Evolutionary conservation across 2,113 vertebrate species (phyloP).

Genomic region (Galbula dea): DNA sequence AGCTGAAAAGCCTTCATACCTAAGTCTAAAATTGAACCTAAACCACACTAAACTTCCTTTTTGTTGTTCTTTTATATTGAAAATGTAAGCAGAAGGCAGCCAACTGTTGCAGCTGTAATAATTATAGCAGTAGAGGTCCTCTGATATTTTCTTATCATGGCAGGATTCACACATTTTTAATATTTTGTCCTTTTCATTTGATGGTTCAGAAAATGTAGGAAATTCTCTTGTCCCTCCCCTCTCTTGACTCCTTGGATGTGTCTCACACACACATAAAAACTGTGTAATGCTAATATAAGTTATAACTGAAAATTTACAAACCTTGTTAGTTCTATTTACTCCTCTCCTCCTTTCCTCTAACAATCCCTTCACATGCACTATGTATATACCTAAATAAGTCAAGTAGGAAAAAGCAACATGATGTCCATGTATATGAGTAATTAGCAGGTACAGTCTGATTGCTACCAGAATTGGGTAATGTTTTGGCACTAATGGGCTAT

Average conservation of each 20-base stretch:
- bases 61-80: not conserved
- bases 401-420: not conserved
- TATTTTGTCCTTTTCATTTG: not conserved
- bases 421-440: not conserved
- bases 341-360: not conserved
- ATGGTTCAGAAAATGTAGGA: not conserved
- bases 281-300: not conserved
- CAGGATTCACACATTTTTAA: not conserved
- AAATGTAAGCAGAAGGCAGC: not conserved
- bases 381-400: not conserved
- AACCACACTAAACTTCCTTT: not conserved
- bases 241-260: not conserved
- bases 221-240: not conserved
- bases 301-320: not conserved
- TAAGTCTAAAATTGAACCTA: not conserved
- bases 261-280: not conserved
- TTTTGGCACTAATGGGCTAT: not conserved
- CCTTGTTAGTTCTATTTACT: not conserved
- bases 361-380: rapidly evolving
- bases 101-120: not conserved
- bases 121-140: not conserved
- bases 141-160: not conserved
- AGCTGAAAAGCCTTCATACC: not conserved
- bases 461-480: not conserved
- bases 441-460: slow-evolving; percentile 24